Base-by-base conservation (phyloP, 2,888 invertebrate species). In the Cinara cedri region DNA sequence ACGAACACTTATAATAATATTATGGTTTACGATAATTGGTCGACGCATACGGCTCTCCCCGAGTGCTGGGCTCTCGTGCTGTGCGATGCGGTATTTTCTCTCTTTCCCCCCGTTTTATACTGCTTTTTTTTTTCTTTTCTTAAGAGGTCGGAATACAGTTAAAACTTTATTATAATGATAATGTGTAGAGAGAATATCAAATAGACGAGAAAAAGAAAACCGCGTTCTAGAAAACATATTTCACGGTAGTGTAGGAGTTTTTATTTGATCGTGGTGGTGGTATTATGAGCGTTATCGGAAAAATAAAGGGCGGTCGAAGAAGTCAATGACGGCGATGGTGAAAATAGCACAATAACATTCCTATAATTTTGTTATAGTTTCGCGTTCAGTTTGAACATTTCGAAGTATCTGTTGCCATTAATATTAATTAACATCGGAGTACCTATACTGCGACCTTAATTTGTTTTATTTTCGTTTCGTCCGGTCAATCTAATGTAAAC, bases 11-110 rank as follows among this genome's bases (percentile, higher is more conserved):
- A 49, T 65, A 44, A 63, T 62, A 57, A 21, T 24, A 57, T 21
- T 60, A 24, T 74, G 21, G 19, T 54, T 66, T 46, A 60, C 49
- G 55, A n/a, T 78, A 78, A 78, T 78, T 78, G 60, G 68, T 78
- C 49, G 49, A 24, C 21, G 24, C 54, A 26, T 16, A 21, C 34
- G 3, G 26, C n/a, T 66, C 49, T 57, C 42, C 2, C 19, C 14
- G 16, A 76, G 55, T 70, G 16, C 19, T 44, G 11, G 34, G 3
- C 6, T 34, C 34, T 34, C 34, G 34, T 34, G 34, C 34, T 6
- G 34, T 6, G 34, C 34, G 6, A 6, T 4, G 34, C 34, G 6
- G 34, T 34, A 34, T 34, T 34, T 34, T 49, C 49, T 46, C 44
- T 8, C 8, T 46, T 42, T 44, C 34, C 16, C n/a, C 1, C 19